A percentile compares a stretch with the other conserved stretches of the same genome.
These are phyloP conservation scores for Exaiptasia diaphana DNA, from an alignment of 64 coral and sea anemone species.

Conservation along the genomic window DNA sequence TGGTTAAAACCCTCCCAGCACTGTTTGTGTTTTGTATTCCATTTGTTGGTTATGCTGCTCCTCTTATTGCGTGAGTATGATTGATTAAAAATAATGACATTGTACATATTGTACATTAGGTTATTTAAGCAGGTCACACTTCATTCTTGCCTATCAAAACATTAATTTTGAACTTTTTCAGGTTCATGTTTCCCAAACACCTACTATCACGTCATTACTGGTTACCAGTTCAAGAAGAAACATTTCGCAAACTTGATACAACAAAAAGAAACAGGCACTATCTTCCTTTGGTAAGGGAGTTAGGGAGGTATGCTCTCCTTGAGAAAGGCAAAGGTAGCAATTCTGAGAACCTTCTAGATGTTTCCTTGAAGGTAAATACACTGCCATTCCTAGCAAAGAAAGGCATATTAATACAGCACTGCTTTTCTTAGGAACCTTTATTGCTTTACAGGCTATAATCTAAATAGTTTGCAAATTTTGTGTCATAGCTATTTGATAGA, in stretches of 20 bases:
- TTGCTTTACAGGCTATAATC: background rate
- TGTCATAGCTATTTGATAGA: background rate
- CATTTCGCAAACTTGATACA: conserved; percentile 56
- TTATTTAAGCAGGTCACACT: background rate
- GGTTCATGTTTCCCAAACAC: conserved; percentile 83
- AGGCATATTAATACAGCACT: background rate
- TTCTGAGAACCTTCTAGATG: conserved; percentile 34
- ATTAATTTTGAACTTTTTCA: background rate
- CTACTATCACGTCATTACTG: conserved; percentile 85
- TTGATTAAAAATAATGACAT: background rate
- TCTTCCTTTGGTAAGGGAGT: conserved; percentile 84
- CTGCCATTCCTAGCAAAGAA: background rate
- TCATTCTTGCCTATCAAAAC: background rate
- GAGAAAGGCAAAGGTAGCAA: conserved; percentile 39
- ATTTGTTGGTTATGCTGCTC: conserved; percentile 83
- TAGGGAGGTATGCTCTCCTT: conserved; percentile 53
- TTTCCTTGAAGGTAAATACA: conserved; percentile 70
- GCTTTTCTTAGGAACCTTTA: background rate
- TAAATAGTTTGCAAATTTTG: background rate
- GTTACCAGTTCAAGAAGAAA: conserved; percentile 65
- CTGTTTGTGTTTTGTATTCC: conserved; percentile 75
- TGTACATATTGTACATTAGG: background rate
- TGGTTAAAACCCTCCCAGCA: conserved; percentile 78
- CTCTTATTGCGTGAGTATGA: conserved; percentile 84
- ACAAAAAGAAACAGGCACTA: conserved; percentile 54